phyloP scores from a whole-genome alignment of 2,888 invertebrate genomes.

The Thymelicus lineola region DNA sequence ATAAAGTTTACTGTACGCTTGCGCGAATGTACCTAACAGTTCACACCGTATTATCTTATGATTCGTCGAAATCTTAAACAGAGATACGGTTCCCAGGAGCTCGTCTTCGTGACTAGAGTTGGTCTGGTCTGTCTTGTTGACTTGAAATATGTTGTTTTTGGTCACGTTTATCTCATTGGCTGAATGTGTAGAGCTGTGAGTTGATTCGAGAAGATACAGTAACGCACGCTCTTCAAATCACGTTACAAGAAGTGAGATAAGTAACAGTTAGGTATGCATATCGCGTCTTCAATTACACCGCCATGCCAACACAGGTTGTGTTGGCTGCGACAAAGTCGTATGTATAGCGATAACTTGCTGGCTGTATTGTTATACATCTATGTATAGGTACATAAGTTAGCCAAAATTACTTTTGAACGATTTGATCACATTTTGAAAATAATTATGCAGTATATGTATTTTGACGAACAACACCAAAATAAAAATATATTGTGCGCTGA shows the following conservation, averaged over 20 bases:
- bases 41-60: constrained; percentile 48
- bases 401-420: neutral
- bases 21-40: constrained; percentile 46
- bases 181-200: constrained; percentile 41
- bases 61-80: constrained; percentile 56
- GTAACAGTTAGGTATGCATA: constrained; percentile 57
- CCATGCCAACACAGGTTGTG: neutral
- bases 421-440: neutral
- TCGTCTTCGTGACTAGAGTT: constrained; percentile 66
- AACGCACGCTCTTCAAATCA: constrained; percentile 60
- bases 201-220: constrained; percentile 49
- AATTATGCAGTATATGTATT: neutral
- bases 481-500: too few relatives aligned
- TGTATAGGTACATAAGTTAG: neutral
- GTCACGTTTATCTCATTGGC: constrained; percentile 55
- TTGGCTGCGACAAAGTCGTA: neutral
- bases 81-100: constrained; percentile 61
- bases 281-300: constrained; percentile 40
- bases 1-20: constrained; percentile 33
- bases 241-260: constrained; percentile 55
- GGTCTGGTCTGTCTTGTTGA: constrained; percentile 53
- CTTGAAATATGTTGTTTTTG: constrained; percentile 61
- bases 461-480: neutral
- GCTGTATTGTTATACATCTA: constrained; percentile 22
- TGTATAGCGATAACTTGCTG: constrained; percentile 31